These are phyloP conservation scores for Pseudomyrmex concolor DNA, from an alignment of 1,140 invertebrate genomes.

Conservation along the genomic window DNA sequence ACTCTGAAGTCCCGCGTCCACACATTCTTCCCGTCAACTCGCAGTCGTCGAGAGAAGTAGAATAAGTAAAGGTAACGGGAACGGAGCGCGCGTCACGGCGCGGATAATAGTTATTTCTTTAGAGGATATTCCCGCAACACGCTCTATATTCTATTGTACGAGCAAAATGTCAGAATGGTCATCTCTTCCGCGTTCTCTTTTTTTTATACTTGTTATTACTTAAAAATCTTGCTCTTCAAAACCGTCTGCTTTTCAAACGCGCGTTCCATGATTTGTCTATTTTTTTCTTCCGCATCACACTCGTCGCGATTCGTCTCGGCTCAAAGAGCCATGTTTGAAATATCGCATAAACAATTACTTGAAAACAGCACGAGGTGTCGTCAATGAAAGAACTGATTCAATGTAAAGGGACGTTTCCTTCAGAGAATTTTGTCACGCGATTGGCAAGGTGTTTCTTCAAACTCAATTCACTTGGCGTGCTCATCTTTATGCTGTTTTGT, in stretches of 20 bases:
- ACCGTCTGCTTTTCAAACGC: background rate
- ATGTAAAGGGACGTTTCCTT: background rate
- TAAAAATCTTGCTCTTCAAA: conserved; percentile 10
- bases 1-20: conserved; percentile 34
- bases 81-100: conserved; percentile 55
- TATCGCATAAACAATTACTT: conserved; percentile 26
- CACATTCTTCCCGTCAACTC: conserved; percentile 13
- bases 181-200: conserved; percentile 17
- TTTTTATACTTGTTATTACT: background rate
- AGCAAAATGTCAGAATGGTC: conserved; percentile 18
- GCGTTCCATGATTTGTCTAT: background rate
- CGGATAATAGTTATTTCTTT: conserved; percentile 70
- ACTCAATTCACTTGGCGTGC: background rate
- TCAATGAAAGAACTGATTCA: too few relatives aligned
- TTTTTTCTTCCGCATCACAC: conserved; percentile 6
- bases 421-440: background rate
- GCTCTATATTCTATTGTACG: conserved; percentile 63
- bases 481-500: background rate
- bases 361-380: background rate
- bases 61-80: conserved; percentile 69
- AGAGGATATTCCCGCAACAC: conserved; percentile 14
- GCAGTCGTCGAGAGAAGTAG: conserved; percentile 56
- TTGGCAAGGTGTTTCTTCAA: background rate
- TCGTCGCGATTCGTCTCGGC: conserved; percentile 45
- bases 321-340: background rate